Evolutionary conservation across 1,140 invertebrate species (phyloP).

Genomic region (Drosophila ananassae): DNA sequence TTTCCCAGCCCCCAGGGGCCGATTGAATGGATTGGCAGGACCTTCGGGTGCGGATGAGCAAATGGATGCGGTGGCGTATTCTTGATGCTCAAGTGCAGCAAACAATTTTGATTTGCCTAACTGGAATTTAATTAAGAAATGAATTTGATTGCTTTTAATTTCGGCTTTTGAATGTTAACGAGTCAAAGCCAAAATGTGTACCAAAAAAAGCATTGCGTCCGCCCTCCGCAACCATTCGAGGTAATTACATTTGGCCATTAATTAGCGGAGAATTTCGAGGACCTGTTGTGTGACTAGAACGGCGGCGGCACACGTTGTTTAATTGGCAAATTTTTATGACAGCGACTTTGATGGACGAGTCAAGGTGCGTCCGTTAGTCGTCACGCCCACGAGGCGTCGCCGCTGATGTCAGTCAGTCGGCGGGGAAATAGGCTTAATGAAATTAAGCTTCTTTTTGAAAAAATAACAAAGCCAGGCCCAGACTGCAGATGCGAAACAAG

Average conservation of each 20-base stretch:
- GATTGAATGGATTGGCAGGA: conserved; percentile 38
- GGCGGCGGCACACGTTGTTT: conserved; percentile 31
- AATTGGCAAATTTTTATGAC: conserved; percentile 59
- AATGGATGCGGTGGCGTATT: conserved; percentile 3
- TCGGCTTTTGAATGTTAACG: background rate
- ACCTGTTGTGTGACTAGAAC: conserved; percentile 1
- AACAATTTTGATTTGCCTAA: conserved; percentile 39
- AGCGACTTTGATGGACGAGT: conserved; percentile 55
- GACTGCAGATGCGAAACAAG: conserved; percentile 24
- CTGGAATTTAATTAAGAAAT: conserved; percentile 20
- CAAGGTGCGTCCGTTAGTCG: conserved; percentile 17
- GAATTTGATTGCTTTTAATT: conserved; percentile 22
- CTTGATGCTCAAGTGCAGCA: conserved; percentile 13
- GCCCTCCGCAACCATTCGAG: background rate
- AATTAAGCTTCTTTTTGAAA: conserved; percentile 40
- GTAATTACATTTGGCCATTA: conserved; percentile 57
- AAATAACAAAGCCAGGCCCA: conserved; percentile 16
- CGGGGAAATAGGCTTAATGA: conserved; percentile 47
- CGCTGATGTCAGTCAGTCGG: conserved; percentile 42
- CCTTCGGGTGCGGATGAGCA: background rate
- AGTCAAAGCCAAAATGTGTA: conserved; percentile 10
- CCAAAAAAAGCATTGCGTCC: background rate
- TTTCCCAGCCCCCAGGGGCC: conserved; percentile 14
- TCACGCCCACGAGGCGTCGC: conserved; percentile 10
- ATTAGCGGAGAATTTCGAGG: conserved; percentile 30